A percentile compares a stretch with the other conserved stretches of the same genome.
These are phyloP conservation scores for Pogonognathellus flavescens DNA, from an alignment of 1,140 invertebrate species.

Conservation along the genomic window DNA sequence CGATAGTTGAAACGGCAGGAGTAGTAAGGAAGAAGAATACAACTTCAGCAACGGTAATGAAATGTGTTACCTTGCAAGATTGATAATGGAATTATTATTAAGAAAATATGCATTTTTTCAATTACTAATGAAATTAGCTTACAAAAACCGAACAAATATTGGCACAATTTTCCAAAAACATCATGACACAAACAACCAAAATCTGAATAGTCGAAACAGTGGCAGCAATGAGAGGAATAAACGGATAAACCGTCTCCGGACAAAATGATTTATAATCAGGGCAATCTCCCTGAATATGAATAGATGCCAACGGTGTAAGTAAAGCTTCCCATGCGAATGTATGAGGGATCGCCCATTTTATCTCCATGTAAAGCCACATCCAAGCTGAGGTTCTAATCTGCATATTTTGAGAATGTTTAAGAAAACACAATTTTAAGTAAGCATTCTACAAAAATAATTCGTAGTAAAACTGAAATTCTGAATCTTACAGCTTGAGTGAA, in stretches of 20 bases:
- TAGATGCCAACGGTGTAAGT: not conserved
- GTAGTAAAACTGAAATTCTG: no score
- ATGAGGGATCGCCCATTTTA: not conserved
- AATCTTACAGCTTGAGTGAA: not conserved
- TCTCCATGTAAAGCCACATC: not conserved
- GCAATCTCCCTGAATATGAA: not conserved
- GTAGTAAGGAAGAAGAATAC: not conserved
- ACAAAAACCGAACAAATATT: not conserved
- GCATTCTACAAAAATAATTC: no score
- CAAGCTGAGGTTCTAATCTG: not conserved
- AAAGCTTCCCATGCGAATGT: constrained; percentile 8
- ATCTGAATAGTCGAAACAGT: not conserved
- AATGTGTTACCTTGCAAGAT: not conserved
- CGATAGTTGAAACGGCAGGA: not conserved
- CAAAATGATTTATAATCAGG: not conserved
- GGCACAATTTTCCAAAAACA: not conserved
- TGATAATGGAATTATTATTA: not conserved
- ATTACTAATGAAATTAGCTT: no score
- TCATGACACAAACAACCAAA: not conserved
- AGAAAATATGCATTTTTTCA: not conserved
- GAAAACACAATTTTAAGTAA: not conserved
- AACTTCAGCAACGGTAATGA: not conserved
- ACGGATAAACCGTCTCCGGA: not conserved
- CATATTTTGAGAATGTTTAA: not conserved
- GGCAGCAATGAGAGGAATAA: not conserved